Base-by-base conservation (phyloP, 1,140 invertebrate genomes). In the Heliconius congener region DNA sequence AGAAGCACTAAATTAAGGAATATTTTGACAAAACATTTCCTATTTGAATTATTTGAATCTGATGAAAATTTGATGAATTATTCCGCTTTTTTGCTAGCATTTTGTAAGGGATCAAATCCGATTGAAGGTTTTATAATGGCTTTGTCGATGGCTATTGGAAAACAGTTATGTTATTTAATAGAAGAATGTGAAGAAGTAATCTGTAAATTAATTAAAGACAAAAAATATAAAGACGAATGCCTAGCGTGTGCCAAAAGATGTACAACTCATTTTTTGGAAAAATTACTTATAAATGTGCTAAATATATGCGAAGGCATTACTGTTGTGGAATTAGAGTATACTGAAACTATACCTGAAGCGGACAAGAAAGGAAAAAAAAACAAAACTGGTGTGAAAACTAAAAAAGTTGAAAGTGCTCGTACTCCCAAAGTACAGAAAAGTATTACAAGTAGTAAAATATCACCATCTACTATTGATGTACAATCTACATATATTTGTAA, bases 41-140 rank as follows among this genome's bases (percentile, higher is more conserved):
- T 96, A 4, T 95, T 94, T 74, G 93, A 95, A 79, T 86, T 96
- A 81, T 96, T 94, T 85, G 87, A 93, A 83, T 85, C 90, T 9
- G 80, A 91, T 76, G 81, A 89, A 74, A 76, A 95, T 74, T 81
- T 84, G 23, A 90, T 96, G 77, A 96, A 96, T 84, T 96, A 96
- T 86, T 95, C 95, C 0, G 95, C 94, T 2, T 90, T 96, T 80
- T 82, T 96, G 23, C 83, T 96, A 72, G 94, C 94, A 18, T 96
- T 96, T 86, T 96, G 96, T 83, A 96, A 96, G 88, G 95, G 91
- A 80, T 77, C 85, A 16, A 87, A 95, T 86, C 93, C 95, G 4
- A 88, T 92, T 8, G 86, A 94, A 80, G 96, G 96, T 0, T 94
- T 96, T 46, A 94, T 91, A 0, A 95, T 94, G 78, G 96, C 96